phyloP scores from a whole-genome alignment of 2,113 vertebrate species.

The Passerina amoena region DNA sequence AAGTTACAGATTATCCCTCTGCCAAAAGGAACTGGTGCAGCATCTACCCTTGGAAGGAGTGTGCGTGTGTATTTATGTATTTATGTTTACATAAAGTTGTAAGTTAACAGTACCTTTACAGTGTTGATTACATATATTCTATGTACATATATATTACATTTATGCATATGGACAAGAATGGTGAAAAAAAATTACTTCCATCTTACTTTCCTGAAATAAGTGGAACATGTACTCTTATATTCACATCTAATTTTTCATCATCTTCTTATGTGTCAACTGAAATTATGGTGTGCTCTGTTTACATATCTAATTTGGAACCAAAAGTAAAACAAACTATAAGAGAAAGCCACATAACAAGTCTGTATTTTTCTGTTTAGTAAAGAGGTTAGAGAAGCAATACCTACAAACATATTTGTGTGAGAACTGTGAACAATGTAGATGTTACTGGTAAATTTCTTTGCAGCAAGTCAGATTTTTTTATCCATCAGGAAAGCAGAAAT shows the following conservation, averaged over 20 bases:
- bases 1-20: background rate
- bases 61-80: background rate
- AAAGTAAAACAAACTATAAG: background rate
- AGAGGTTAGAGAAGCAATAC: background rate
- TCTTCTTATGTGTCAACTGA: background rate
- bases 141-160: too few species aligned
- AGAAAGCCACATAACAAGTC: background rate
- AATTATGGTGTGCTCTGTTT: background rate
- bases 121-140: background rate
- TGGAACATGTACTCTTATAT: background rate
- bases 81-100: background rate
- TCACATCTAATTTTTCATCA: background rate
- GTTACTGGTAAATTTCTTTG: background rate
- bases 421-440: background rate
- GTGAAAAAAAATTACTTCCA: background rate
- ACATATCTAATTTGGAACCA: background rate
- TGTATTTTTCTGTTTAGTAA: background rate
- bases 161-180: background rate
- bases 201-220: background rate
- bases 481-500: background rate
- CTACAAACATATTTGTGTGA: background rate
- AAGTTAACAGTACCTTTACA: background rate
- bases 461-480: background rate
- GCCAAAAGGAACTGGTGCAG: background rate
- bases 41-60: background rate